Evolutionary conservation across 53 echinoderm and acorn worm species (phyloP).

Genomic region (Mesocentrotus franciscanus): DNA sequence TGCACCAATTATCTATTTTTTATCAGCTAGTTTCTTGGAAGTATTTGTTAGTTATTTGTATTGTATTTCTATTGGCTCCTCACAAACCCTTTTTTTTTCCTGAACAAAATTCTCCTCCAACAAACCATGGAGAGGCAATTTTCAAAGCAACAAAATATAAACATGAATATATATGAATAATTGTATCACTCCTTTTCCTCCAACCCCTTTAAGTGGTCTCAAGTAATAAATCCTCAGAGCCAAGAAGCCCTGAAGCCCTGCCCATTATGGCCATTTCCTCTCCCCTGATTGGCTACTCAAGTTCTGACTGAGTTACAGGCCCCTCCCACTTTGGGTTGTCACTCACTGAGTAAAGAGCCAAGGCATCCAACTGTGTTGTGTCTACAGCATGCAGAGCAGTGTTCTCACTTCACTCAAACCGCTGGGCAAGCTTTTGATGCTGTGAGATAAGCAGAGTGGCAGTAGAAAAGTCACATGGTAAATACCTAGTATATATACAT

Average conservation of each 20-base stretch:
- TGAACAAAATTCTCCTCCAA: background rate
- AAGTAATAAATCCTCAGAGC: background rate
- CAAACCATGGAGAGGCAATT: background rate
- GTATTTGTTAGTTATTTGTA: too few species aligned
- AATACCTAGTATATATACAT: background rate
- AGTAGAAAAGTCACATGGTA: slow-evolving; percentile 30
- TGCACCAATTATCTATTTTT: too few species aligned
- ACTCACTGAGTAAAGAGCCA: slow-evolving; percentile 1
- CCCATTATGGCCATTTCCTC: slow-evolving; percentile 31
- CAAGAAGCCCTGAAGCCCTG: background rate
- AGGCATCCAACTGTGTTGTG: slow-evolving; percentile 36
- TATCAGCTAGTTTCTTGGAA: too few species aligned
- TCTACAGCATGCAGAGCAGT: slow-evolving; percentile 35
- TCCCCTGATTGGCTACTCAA: slow-evolving; percentile 5
- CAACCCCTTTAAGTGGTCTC: slow-evolving; percentile 1
- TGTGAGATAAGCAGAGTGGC: background rate
- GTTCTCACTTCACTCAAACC: slow-evolving; percentile 4
- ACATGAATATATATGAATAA: background rate
- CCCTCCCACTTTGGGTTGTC: slow-evolving; percentile 3
- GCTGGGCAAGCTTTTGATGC: background rate
- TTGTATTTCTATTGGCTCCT: too few species aligned
- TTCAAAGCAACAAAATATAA: background rate
- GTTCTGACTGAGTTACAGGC: slow-evolving; percentile 42
- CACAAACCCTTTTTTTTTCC: background rate
- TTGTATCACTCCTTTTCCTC: background rate